Evolutionary conservation across 2,888 invertebrate species (phyloP), one percentile per base, ranked within the genome.

Genomic region (Apocheima hispidaria): DNA sequence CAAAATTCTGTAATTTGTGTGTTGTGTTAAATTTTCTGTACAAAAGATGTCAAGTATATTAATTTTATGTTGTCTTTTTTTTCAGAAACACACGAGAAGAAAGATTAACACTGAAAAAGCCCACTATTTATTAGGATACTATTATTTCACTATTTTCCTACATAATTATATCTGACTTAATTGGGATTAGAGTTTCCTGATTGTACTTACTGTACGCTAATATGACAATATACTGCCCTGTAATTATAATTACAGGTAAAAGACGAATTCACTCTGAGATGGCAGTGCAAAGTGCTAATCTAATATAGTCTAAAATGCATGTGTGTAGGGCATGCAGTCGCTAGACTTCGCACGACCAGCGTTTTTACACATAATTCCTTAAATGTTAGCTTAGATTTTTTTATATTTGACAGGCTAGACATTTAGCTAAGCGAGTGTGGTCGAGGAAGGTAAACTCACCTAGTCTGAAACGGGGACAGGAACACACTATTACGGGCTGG

Each of bases 51-150:
- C 2, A 30, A n/a, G 6, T 1, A 6, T 23, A 18, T 2, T 28
- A 16, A 36, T 36, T 14, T 23, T 28, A 2, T 14, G 3, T 30
- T 23, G n/a, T 36, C 38, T 23, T 52, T 21, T 46, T 79, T 90
- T 92, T 68, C 91, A 93, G 93, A 93, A 80, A 84, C 84, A 26
- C 93, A 93, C 57, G 93, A 93, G 69, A 93, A 93, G 75, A 92
- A 90, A 71, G 93, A 93, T 72, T 93, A 86, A 74, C 21, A 5
- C 16, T 5, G 26, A 6, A 28, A 16, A n/a, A 3, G 16, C 46
- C 20, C 7, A 18, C n/a, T n/a, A n/a, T n/a, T n/a, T n/a, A n/a
- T n/a, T n/a, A n/a, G n/a, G 9, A 7, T 26, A 12, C 10, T 12
- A 21, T 21, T 44, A 35, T n/a, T 36, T 33, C 51, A 58, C 36